Evolutionary conservation across 2,797 vertebrate genomes (phyloP).

Genomic region (Pangasius sanitwongsei): DNA sequence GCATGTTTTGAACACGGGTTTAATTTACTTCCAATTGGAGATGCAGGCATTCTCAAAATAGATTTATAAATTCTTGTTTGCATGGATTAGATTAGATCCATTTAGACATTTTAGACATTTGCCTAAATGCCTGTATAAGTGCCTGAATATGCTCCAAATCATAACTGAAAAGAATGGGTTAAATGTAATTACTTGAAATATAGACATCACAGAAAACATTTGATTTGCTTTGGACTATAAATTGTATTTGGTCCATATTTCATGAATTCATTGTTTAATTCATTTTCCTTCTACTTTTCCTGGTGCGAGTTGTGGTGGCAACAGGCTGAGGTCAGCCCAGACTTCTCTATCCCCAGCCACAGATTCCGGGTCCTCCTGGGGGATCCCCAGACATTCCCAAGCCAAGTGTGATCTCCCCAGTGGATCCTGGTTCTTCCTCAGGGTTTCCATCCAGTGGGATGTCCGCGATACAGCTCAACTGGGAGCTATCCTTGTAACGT

Average conservation of each 20-base stretch:
- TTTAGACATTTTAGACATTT: slow-evolving; percentile 5
- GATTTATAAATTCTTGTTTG: not conserved
- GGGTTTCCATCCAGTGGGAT: not conserved
- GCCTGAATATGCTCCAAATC: slow-evolving; percentile 5
- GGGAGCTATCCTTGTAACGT: not conserved
- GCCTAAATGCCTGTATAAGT: not conserved
- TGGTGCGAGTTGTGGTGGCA: not conserved
- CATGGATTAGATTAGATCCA: not conserved
- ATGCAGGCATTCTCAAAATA: not conserved
- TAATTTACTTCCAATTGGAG: not conserved
- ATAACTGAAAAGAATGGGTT: not conserved
- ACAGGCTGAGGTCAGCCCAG: not conserved
- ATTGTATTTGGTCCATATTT: not conserved
- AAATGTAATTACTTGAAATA: not conserved
- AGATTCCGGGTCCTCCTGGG: not conserved
- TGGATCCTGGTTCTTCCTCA: not conserved
- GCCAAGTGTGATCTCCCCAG: not conserved
- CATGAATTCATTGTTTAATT: not conserved
- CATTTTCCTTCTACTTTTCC: not conserved
- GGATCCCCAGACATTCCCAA: not conserved
- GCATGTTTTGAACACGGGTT: not conserved
- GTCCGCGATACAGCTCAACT: not conserved
- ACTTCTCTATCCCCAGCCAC: not conserved
- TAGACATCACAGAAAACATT: not conserved
- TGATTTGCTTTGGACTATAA: not conserved